These are phyloP conservation scores for Neomorphus geoffroyi DNA, from an alignment of 2,797 vertebrate genomes.

Conservation along the genomic window DNA sequence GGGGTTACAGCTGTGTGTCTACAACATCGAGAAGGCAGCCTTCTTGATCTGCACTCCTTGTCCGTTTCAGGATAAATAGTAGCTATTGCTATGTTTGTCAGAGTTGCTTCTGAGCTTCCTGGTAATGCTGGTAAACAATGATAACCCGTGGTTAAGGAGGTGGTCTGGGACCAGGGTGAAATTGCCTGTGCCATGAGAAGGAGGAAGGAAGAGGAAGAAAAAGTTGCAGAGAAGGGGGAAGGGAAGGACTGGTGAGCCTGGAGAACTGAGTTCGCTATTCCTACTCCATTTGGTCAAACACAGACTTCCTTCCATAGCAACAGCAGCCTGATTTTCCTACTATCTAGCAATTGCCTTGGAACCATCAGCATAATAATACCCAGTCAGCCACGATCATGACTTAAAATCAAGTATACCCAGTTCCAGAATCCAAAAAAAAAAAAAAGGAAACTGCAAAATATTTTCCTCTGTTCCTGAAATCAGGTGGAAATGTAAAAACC, in stretches of 20 bases:
- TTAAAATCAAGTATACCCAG: neutral
- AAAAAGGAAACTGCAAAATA: neutral
- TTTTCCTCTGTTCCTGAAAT: neutral
- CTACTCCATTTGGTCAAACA: neutral
- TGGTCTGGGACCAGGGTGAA: neutral
- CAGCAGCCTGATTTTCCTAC: neutral
- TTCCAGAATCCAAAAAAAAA: neutral
- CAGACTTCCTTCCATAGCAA: neutral
- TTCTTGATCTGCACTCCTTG: neutral
- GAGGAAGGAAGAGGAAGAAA: neutral
- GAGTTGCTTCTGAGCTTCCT: neutral
- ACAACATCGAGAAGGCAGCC: neutral
- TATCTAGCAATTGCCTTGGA: neutral
- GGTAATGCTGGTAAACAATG: neutral
- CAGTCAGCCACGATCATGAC: neutral
- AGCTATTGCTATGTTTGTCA: neutral
- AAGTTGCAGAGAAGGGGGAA: neutral
- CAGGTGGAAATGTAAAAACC: neutral
- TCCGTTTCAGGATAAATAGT: neutral
- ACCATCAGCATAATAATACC: neutral
- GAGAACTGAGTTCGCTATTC: neutral
- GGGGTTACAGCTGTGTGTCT: neutral
- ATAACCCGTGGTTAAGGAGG: neutral
- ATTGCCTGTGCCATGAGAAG: neutral
- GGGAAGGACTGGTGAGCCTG: neutral